phyloP scores from a whole-genome alignment of 2,113 vertebrate genomes.

The Seriola quinqueradiata region DNA sequence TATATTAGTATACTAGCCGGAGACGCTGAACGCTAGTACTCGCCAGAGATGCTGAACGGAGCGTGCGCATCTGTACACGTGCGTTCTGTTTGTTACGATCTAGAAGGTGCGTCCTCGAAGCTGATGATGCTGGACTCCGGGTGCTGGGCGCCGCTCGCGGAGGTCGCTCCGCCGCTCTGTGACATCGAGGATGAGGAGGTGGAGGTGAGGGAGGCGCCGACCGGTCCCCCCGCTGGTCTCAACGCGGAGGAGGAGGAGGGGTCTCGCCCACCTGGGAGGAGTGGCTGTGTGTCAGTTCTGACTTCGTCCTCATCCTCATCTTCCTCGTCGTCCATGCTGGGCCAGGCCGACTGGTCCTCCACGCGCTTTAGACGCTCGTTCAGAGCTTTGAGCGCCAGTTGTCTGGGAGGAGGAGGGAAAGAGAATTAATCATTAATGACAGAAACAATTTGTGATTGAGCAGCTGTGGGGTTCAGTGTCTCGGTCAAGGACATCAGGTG shows the following conservation, averaged over 20 bases:
- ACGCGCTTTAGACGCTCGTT: slow-evolving; percentile 96
- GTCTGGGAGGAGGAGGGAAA: slow-evolving; percentile 80
- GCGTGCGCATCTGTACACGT: slow-evolving; percentile 37
- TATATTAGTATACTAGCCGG: slow-evolving; percentile 57
- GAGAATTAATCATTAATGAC: not conserved
- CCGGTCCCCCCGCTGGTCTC: slow-evolving; percentile 60
- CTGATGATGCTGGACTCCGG: slow-evolving; percentile 93
- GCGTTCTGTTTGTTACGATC: slow-evolving; percentile 84
- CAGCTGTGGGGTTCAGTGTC: too few species aligned
- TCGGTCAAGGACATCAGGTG: too few species aligned
- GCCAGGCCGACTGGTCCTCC: slow-evolving; percentile 96
- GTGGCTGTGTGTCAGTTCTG: slow-evolving; percentile 82
- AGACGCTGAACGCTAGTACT: slow-evolving; percentile 51
- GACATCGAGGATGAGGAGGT: slow-evolving; percentile 49
- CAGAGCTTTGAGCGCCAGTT: slow-evolving; percentile 96
- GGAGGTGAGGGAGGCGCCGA: slow-evolving; percentile 71
- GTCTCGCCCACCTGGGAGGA: slow-evolving; percentile 78
- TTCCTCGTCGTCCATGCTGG: slow-evolving; percentile 98
- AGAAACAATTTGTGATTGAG: too few species aligned
- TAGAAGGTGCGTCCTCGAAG: slow-evolving; percentile 91
- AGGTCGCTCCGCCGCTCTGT: slow-evolving; percentile 61
- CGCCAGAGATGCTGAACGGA: slow-evolving; percentile 46
- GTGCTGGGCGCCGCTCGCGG: slow-evolving; percentile 73
- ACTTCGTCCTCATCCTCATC: slow-evolving; percentile 90
- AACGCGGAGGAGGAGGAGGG: slow-evolving; percentile 61